Evolutionary conservation across 2,888 invertebrate genomes (phyloP).

Genomic region (Sphaerophoria rueppellii): DNA sequence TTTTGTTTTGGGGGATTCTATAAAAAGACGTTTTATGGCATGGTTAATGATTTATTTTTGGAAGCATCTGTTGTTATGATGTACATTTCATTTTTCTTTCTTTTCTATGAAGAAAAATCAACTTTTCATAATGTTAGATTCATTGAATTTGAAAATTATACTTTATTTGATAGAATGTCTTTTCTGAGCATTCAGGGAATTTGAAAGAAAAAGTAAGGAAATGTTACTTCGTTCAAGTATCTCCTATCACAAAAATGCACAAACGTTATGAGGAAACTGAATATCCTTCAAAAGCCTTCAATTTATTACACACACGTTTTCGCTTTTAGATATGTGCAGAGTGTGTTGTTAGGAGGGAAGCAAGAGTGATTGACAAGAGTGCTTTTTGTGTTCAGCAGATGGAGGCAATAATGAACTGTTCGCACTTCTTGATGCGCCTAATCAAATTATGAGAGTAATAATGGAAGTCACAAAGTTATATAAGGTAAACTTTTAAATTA

Average conservation of each 20-base stretch:
- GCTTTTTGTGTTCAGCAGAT: conserved; percentile 41
- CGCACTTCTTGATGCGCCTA: conserved; percentile 36
- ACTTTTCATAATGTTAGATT: conserved; percentile 32
- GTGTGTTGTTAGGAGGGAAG: conserved; percentile 8
- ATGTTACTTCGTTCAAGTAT: neutral
- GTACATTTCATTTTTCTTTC: conserved; percentile 7
- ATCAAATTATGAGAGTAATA: conserved; percentile 38
- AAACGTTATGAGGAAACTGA: conserved; percentile 39
- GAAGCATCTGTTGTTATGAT: conserved; percentile 57
- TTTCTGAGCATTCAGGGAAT: conserved; percentile 16
- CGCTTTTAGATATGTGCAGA: conserved; percentile 6
- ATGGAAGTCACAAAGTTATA: conserved; percentile 32
- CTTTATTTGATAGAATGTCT: conserved; percentile 40
- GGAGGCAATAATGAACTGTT: conserved; percentile 55
- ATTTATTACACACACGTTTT: conserved; percentile 21
- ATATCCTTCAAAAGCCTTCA: conserved; percentile 48
- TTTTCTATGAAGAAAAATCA: conserved; percentile 42
- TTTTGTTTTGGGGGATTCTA: neutral
- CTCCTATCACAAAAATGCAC: neutral
- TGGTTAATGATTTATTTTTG: conserved; percentile 66
- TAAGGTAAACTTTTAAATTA: conserved; percentile 28
- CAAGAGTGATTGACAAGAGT: conserved; percentile 34
- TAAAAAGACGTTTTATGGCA: conserved; percentile 22
- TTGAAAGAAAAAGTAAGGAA: neutral
- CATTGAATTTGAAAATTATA: conserved; percentile 1